Evolutionary conservation across 1,140 invertebrate species (phyloP).

Genomic region (Oncopodura yosiiana): DNA sequence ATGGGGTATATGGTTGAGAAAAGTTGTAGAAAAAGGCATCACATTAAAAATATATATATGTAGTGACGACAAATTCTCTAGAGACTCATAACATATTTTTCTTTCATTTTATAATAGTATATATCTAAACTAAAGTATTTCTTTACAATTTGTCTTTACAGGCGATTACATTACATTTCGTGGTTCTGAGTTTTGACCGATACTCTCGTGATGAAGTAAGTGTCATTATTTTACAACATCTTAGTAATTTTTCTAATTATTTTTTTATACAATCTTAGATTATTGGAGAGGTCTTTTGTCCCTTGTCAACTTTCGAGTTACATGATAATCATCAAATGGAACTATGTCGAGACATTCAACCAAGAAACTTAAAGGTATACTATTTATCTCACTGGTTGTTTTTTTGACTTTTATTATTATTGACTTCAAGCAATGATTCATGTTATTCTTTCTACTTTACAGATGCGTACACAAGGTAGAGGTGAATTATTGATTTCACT

Average conservation of each 20-base stretch:
- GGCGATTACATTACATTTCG: constrained; percentile 82
- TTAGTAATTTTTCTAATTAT: too few relatives aligned
- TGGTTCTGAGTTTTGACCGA: constrained; percentile 90
- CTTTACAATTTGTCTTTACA: constrained; percentile 40
- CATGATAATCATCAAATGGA: constrained; percentile 66
- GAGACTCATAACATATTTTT: background rate
- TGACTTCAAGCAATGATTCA: too few relatives aligned
- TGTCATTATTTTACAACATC: too few relatives aligned
- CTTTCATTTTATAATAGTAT: too few relatives aligned
- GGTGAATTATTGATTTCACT: constrained; percentile 84
- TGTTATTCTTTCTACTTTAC: constrained; percentile 28
- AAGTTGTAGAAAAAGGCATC: background rate
- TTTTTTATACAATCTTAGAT: too few relatives aligned
- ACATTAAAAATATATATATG: background rate
- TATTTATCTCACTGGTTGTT: background rate
- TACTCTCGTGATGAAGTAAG: constrained; percentile 93
- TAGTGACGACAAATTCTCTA: background rate
- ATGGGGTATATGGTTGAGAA: background rate
- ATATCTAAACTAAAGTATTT: background rate
- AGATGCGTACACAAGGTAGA: constrained; percentile 77
- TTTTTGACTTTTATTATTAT: background rate
- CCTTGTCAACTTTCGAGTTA: constrained; percentile 65
- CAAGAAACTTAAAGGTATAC: constrained; percentile 68
- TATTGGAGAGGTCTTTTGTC: constrained; percentile 93
- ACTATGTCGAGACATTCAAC: constrained; percentile 71